Conservation (phyloP, 2,113 vertebrate species). For the Caracal caracal region DNA sequence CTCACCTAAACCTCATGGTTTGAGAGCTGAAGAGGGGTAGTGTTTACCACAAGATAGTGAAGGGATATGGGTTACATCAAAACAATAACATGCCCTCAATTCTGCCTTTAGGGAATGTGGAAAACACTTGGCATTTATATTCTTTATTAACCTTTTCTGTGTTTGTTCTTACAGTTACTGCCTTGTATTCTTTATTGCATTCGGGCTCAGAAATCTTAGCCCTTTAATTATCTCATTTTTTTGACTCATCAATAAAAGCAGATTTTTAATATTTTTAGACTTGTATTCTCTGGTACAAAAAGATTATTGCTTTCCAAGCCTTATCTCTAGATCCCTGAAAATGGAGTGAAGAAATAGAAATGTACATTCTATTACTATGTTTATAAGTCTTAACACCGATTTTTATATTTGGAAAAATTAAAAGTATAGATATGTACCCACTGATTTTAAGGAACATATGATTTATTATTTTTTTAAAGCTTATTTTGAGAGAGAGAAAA, state of each 20-base stretch:
- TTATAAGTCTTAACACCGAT: conserved; percentile 12
- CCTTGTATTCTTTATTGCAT: not conserved
- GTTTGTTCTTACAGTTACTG: conserved; percentile 11
- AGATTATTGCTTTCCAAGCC: not conserved
- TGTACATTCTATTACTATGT: not conserved
- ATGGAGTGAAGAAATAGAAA: not conserved
- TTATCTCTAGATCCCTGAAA: not conserved
- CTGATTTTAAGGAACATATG: conserved; percentile 6
- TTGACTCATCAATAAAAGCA: conserved; percentile 18
- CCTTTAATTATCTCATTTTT: not conserved
- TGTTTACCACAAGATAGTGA: not conserved
- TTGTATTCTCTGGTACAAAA: not conserved
- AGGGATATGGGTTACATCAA: not conserved
- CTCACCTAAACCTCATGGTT: not conserved
- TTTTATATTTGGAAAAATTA: conserved; percentile 37
- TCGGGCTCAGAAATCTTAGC: not conserved
- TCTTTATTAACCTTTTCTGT: conserved; percentile 24
- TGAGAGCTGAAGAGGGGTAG: not conserved
- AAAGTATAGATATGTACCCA: not conserved
- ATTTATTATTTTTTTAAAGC: not conserved
- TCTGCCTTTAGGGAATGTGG: not conserved
- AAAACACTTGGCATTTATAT: not conserved
- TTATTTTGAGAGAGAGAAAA: too few relatives aligned
- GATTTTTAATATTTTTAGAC: conserved; percentile 41
- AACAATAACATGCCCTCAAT: not conserved